Conservation (phyloP, 2,113 vertebrate genomes). For the Cichladusa arquata region DNA sequence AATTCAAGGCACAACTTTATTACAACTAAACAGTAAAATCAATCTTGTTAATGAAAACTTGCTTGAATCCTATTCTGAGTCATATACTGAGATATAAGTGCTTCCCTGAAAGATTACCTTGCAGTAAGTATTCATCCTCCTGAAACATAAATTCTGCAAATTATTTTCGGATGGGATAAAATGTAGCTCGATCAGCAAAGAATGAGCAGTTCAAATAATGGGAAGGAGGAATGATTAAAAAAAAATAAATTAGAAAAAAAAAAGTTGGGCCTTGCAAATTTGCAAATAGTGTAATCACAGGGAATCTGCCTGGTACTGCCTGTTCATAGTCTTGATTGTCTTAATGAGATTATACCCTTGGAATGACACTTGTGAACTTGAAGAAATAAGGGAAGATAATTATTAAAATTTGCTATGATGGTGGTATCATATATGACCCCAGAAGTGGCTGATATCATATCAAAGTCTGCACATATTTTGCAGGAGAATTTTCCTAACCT, state of each 20-base stretch:
- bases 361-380: background rate
- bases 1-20: background rate
- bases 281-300: background rate
- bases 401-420: background rate
- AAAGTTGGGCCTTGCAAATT: background rate
- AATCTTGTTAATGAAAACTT: conserved; percentile 34
- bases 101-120: conserved; percentile 24
- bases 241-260: background rate
- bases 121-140: conserved; percentile 21
- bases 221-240: background rate
- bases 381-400: background rate
- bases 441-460: background rate
- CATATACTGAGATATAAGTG: background rate
- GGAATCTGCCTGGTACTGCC: background rate
- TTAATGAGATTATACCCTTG: background rate
- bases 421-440: background rate
- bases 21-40: conserved; percentile 4
- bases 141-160: conserved; percentile 23
- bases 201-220: conserved; percentile 18
- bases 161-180: conserved; percentile 11
- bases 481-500: background rate
- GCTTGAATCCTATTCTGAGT: conserved; percentile 2
- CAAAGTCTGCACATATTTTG: background rate
- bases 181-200: conserved; percentile 28
- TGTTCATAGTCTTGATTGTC: background rate